These are phyloP conservation scores for Ceriagrion tenellum DNA, from an alignment of 2,888 invertebrate species.

Conservation along the genomic window DNA sequence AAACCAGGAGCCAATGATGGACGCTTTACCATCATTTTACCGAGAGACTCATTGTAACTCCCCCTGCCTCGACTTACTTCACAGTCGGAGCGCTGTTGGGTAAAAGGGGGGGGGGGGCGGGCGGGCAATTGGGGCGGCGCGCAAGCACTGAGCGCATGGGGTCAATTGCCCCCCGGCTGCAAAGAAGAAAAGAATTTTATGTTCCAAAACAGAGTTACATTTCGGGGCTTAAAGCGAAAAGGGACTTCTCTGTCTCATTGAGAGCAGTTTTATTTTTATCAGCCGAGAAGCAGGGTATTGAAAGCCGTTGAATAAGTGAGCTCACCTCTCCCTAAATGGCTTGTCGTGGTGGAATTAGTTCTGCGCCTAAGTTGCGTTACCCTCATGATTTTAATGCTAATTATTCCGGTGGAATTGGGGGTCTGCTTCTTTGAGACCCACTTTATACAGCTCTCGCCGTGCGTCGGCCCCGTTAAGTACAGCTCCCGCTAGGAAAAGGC, in stretches of 20 bases:
- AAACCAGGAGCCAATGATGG: conserved; percentile 24
- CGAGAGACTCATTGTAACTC: conserved; percentile 22
- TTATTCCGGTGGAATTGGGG: not conserved
- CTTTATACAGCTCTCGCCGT: not conserved
- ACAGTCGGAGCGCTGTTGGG: not conserved
- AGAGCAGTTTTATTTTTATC: not conserved
- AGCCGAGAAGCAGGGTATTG: not conserved
- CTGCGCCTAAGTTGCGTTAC: not conserved
- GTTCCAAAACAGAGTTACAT: conserved; percentile 13
- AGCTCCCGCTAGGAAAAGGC: not conserved
- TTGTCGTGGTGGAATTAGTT: not conserved
- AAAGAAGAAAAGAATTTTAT: conserved; percentile 1
- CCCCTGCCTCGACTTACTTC: not conserved
- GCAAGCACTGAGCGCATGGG: not conserved
- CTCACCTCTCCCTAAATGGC: not conserved
- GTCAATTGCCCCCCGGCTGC: conserved; percentile 5
- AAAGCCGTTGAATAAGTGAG: not conserved
- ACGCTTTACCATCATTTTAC: not conserved
- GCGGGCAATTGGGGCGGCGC: conserved; percentile 10
- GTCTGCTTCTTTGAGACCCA: not conserved
- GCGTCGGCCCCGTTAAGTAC: not conserved
- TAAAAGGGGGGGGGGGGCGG: not conserved
- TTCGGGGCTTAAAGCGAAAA: not conserved
- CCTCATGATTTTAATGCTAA: not conserved
- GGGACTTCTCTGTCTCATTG: not conserved